Evolutionary conservation across 2,113 vertebrate species (phyloP).

Genomic region (Turnix velox): DNA sequence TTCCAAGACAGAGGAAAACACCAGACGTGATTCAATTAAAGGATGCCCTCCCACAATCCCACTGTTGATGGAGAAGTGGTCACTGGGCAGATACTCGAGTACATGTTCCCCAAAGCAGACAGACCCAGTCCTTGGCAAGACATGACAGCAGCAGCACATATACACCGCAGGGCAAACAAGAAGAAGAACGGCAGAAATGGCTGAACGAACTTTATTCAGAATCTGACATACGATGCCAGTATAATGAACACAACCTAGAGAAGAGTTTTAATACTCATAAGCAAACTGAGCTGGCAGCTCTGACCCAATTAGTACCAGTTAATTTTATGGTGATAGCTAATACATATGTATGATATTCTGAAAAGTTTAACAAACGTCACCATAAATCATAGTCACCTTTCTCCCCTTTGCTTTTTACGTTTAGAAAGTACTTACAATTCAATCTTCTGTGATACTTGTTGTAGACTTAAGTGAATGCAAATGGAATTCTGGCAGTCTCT

Average conservation of each 20-base stretch:
- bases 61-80: neutral
- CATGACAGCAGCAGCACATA: neutral
- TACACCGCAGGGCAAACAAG: conserved; percentile 5
- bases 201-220: conserved; percentile 52
- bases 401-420: conserved; percentile 1
- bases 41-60: neutral
- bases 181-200: neutral
- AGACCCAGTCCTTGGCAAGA: neutral
- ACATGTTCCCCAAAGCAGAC: neutral
- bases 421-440: conserved; percentile 19
- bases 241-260: conserved; percentile 54
- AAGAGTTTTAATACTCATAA: conserved; percentile 35
- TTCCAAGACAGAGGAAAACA: conserved; percentile 34
- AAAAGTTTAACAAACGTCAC: conserved; percentile 62
- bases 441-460: conserved; percentile 33
- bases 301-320: conserved; percentile 70
- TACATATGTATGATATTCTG: conserved; percentile 61
- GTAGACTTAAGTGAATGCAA: neutral
- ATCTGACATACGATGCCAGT: conserved; percentile 18
- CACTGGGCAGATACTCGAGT: neutral
- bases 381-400: conserved; percentile 55
- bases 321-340: conserved; percentile 64
- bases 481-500: neutral
- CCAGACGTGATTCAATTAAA: neutral
- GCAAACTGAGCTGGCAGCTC: conserved; percentile 60